Base-by-base conservation (phyloP, 2,888 invertebrate species). In the Seladonia tumulorum region DNA sequence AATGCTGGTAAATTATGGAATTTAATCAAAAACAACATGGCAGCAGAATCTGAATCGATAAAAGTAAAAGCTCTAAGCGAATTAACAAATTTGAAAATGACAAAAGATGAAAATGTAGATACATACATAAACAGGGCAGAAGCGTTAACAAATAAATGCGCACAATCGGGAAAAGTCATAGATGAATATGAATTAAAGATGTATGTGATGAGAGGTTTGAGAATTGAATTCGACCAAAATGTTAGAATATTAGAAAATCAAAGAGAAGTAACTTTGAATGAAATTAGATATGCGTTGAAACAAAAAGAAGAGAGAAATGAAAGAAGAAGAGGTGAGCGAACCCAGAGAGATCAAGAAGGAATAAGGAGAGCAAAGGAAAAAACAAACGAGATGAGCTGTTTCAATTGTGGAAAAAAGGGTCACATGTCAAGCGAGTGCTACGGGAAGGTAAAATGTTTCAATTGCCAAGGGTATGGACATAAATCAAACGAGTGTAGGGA, bases 131-230 rank as follows among this genome's bases (percentile, higher is more conserved):
- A n/a, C n/a, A n/a, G n/a, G n/a, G n/a, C n/a, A n/a, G n/a, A n/a
- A n/a, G 81, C 39, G 12, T 47, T 82, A 16, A 63, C 22, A 49
- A 82, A 82, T 22, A 57, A 82, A n/a, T 82, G 77, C 66, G n/a
- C n/a, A 3, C 76, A 77, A 29, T 16, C 77, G 22, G 73, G 81
- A 25, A 76, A 76, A 63, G 0, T 22, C 8, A 70, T 81, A 18
- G 81, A 76, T 35, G 81, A 76, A 8, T 82, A 57, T n/a, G 81
- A 81, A 45, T 42, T 81, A 60, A 81, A 71, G 42, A 76, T 81
- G 71, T 76, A 71, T 60, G 16, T 81, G 0, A 45, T 75, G 42
- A 75, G 29, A 29, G 72, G 72, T 14, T 45, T 57, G 4, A 35
- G 57, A 14, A 22, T 25, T 0, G 78, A 79, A 57, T 78, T 53